These are phyloP conservation scores for Callipepla squamata DNA, from an alignment of 2,113 vertebrate species.

Conservation along the genomic window DNA sequence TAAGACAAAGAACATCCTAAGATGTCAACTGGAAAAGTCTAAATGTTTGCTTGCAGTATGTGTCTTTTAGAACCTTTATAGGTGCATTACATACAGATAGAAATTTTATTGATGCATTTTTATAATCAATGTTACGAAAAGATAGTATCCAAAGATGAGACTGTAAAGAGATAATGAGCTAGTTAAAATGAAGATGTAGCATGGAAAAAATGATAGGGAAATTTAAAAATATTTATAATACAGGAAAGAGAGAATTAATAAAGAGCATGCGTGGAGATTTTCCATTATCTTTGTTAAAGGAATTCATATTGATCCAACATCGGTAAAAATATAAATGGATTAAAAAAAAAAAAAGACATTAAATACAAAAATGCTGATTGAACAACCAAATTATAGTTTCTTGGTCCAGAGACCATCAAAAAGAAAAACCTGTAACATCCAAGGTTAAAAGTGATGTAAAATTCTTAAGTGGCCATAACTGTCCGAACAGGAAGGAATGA, in stretches of 20 bases:
- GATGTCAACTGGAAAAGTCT: not conserved
- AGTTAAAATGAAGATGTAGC: not conserved
- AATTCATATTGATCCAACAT: not conserved
- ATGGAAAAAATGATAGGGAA: not conserved
- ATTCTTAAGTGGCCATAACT: conserved; percentile 39
- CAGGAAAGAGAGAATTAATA: not conserved
- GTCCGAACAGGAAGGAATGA: conserved; percentile 36
- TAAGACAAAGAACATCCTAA: not conserved
- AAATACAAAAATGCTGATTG: conserved; percentile 2
- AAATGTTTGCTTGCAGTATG: not conserved
- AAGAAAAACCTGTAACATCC: not conserved
- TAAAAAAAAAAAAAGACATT: not conserved
- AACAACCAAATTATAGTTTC: not conserved
- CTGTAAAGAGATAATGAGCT: not conserved
- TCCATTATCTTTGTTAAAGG: not conserved
- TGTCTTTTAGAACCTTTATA: not conserved
- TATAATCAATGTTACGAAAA: not conserved
- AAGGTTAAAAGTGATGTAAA: conserved; percentile 45
- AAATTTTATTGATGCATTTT: not conserved
- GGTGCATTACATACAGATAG: not conserved
- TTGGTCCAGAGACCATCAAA: not conserved
- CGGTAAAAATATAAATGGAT: not conserved
- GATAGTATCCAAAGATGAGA: not conserved
- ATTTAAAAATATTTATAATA: not conserved
- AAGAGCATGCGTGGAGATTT: not conserved